Evolutionary conservation across 2,113 vertebrate genomes (phyloP).

Genomic region (Chaetodon trifascialis): DNA sequence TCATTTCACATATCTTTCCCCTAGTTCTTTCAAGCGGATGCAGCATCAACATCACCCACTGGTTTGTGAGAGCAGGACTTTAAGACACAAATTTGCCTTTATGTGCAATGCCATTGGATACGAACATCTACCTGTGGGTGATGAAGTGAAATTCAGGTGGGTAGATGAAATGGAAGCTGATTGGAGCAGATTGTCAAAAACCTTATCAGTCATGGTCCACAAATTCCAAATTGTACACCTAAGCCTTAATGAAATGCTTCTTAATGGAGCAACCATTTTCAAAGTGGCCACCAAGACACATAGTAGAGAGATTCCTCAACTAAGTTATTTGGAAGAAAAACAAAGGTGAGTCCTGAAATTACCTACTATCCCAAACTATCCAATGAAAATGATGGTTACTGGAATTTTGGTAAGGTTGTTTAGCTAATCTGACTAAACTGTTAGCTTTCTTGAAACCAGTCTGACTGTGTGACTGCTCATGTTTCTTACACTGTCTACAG

Average conservation of each 20-base stretch:
- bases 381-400: no score
- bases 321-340: no score
- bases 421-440: no score
- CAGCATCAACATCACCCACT: neutral
- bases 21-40: neutral
- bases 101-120: neutral
- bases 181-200: neutral
- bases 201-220: neutral
- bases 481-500: no score
- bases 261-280: neutral
- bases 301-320: neutral
- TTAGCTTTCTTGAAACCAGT: no score
- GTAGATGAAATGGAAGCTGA: neutral
- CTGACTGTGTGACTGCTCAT: no score
- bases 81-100: neutral
- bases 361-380: no score
- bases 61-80: neutral
- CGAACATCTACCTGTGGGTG: neutral
- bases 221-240: neutral
- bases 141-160: neutral
- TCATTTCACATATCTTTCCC: neutral
- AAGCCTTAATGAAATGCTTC: neutral
- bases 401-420: no score
- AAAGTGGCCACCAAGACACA: neutral
- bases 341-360: no score